Evolutionary conservation across 2,888 invertebrate genomes (phyloP).

Genomic region (Leptothorax acervorum): DNA sequence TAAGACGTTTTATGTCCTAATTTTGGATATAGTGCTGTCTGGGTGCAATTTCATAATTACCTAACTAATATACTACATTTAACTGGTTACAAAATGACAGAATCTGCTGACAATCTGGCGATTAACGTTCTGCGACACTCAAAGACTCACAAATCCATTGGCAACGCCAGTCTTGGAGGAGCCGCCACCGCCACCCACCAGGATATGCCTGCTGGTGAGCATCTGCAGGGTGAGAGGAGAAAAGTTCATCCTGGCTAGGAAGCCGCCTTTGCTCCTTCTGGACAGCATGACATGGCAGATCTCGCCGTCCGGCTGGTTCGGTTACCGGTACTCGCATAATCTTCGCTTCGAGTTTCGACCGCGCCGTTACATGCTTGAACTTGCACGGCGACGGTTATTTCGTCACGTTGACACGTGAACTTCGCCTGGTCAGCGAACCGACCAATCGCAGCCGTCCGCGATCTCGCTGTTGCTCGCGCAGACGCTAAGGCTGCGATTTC

Average conservation of each 20-base stretch:
- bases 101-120: background rate
- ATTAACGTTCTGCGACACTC: too few species aligned
- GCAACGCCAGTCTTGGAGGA: constrained; percentile 98
- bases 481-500: too few species aligned
- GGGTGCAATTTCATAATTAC: background rate
- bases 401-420: too few species aligned
- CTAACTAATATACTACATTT: background rate
- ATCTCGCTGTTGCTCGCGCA: too few species aligned
- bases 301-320: background rate
- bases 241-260: constrained; percentile 95
- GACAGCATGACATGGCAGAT: constrained; percentile 86
- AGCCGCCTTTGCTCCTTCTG: constrained; percentile 89
- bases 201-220: constrained; percentile 95
- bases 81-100: background rate
- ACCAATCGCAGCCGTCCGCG: too few species aligned
- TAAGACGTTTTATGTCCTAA: too few species aligned
- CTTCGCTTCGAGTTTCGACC: too few species aligned
- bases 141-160: constrained; percentile 96
- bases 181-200: constrained; percentile 99
- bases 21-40: too few species aligned
- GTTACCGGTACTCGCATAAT: too few species aligned
- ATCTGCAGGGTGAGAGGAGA: constrained; percentile 96
- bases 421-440: too few species aligned
- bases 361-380: too few species aligned
- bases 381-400: too few species aligned